Evolutionary conservation across 1,140 invertebrate genomes (phyloP).

Genomic region (Bombus polaris): DNA sequence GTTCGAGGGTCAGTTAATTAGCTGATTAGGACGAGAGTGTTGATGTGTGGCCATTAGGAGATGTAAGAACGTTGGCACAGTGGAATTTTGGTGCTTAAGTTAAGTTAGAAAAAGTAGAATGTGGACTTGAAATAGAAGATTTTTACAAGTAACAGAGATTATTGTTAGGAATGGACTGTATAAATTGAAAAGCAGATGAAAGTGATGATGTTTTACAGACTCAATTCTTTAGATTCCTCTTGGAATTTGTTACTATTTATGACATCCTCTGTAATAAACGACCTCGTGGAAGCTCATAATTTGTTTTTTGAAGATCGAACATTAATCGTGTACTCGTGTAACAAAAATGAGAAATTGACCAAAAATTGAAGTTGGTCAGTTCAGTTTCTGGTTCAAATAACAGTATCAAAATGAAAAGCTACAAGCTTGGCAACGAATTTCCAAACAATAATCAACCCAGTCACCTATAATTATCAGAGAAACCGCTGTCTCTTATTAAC

Average conservation of each 20-base stretch:
- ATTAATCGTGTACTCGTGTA: too few relatives aligned
- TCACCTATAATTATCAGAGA: background rate
- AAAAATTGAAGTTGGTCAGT: too few relatives aligned
- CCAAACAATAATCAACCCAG: background rate
- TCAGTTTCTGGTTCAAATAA: too few relatives aligned
- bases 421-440: background rate
- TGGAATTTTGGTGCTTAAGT: background rate
- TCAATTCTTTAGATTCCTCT: too few relatives aligned
- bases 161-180: background rate
- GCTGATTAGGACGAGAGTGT: background rate
- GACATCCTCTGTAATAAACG: too few relatives aligned
- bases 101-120: too few relatives aligned
- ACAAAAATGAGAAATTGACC: too few relatives aligned
- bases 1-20: slow-evolving; percentile 31
- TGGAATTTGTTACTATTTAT: too few relatives aligned
- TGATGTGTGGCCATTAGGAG: background rate
- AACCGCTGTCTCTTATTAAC: background rate
- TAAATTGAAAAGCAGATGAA: background rate
- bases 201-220: background rate
- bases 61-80: background rate
- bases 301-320: too few relatives aligned
- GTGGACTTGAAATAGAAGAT: background rate
- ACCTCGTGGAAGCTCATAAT: too few relatives aligned
- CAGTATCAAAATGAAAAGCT: background rate
- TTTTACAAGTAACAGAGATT: background rate